Evolutionary conservation across 92 coral and sea anemone species (phyloP), one percentile per base, ranked within the genome.

Genomic region (Palythoa heliodiscus): DNA sequence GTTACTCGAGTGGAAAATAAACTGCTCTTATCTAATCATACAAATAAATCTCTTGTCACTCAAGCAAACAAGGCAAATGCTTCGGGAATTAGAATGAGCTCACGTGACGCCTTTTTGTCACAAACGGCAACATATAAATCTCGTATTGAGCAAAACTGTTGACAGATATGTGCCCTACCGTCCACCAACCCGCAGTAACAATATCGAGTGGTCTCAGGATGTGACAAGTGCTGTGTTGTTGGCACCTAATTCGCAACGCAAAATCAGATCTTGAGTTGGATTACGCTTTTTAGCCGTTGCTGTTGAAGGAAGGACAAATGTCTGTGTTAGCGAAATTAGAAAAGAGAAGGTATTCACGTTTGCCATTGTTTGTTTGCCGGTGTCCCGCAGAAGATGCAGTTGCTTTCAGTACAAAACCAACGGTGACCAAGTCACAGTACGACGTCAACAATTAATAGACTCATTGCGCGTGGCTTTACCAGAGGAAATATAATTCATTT

Each of bases 11-110:
- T 80, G 84, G 58, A 64, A 80, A 78, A 78, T 40, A 78, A 37
- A 58, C 71, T 66, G 53, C n/a, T 14, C 70, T 64, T 67, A 19
- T 47, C 39, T 80, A 63, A 80, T 80, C 74, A 43, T 3, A 39
- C 13, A 66, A 70, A 80, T 80, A 80, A 80, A 80, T 66, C 84
- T 80, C 74, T 80, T 80, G 84, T 80, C 84, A 80, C 84, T 80
- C 84, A 80, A 66, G 74, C 43, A 67, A 66, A 80, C 74, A 9
- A 67, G 73, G 60, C 83, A 60, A 78, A 13, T 35, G 83, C 52
- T 60, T 78, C 37, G 71, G 11, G 54, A 67, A 64, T 64, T 80
- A 43, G 37, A 64, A 80, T 80, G 25, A 20, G 74, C 40, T 80
- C 84, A 80, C 84, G 84, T 80, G 84, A 80, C 40, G 24, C 7